phyloP scores from a whole-genome alignment of 2,797 vertebrate species.

The Sardinella longiceps region DNA sequence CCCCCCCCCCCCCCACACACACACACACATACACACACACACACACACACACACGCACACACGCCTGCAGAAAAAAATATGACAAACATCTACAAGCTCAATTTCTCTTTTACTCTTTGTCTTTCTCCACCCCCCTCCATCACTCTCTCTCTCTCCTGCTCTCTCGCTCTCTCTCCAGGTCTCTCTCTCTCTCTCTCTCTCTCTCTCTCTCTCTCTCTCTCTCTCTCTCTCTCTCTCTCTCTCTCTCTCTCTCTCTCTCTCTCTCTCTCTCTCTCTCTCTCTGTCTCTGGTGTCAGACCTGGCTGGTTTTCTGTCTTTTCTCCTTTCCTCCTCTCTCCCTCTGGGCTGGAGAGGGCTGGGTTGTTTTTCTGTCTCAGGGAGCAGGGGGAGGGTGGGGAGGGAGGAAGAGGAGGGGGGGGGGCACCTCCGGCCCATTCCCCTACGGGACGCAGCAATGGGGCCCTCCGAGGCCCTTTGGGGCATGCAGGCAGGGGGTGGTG shows the following conservation, averaged over 20 bases:
- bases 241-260: neutral
- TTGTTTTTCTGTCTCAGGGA: constrained; percentile 64
- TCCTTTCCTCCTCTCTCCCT: constrained; percentile 56
- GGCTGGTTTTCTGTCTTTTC: constrained; percentile 57
- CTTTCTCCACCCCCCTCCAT: constrained; percentile 23
- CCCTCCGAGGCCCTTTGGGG: constrained; percentile 53
- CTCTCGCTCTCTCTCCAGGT: constrained; percentile 19
- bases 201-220: constrained; percentile 27
- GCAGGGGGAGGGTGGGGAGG: neutral
- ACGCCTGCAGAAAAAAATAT: constrained; percentile 30
- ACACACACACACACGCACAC: neutral
- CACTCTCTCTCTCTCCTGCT: neutral
- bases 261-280: neutral
- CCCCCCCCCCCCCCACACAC: constrained; percentile 27
- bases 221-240: constrained; percentile 31
- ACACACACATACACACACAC: constrained; percentile 7
- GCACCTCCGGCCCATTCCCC: constrained; percentile 58
- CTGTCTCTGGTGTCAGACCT: constrained; percentile 58
- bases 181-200: constrained; percentile 23
- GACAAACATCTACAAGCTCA: constrained; percentile 37
- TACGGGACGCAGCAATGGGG: constrained; percentile 56
- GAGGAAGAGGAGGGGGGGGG: constrained; percentile 33
- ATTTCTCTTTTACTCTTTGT: constrained; percentile 27
- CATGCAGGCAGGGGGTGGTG: constrained; percentile 30
- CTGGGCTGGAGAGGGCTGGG: constrained; percentile 56